A percentile compares a stretch with the other conserved stretches of the same genome.
Evolutionary conservation across 2,888 invertebrate species (phyloP).

Genomic region (Rhamnusium bicolor): DNA sequence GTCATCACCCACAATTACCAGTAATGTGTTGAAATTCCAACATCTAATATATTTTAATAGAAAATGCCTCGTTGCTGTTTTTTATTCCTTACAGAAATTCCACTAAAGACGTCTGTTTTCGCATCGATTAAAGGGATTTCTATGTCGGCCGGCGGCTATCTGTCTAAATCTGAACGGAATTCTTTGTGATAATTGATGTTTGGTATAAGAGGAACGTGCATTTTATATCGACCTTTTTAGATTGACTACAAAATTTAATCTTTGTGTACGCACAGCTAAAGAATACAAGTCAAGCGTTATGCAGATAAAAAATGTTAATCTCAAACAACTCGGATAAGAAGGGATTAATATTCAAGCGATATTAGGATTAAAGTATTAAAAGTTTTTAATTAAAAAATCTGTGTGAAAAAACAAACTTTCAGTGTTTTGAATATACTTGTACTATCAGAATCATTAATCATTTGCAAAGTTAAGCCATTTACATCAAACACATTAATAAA

Average conservation of each 20-base stretch:
- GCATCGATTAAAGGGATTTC: conserved; percentile 50
- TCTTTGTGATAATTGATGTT: conserved; percentile 54
- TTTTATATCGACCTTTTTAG: conserved; percentile 44
- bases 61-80: neutral
- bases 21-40: neutral
- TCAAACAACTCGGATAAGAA: conserved; percentile 6
- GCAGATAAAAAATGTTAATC: conserved; percentile 35
- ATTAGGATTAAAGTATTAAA: conserved; percentile 22
- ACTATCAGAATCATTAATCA: conserved; percentile 17
- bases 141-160: conserved; percentile 47
- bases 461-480: neutral
- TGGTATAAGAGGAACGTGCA: conserved; percentile 50
- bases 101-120: conserved; percentile 21
- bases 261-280: conserved; percentile 39
- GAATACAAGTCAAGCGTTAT: conserved; percentile 37
- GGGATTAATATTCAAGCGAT: conserved; percentile 21
- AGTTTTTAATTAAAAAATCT: conserved; percentile 22
- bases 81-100: neutral
- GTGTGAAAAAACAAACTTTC: conserved; percentile 3
- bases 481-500: neutral
- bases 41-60: neutral
- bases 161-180: conserved; percentile 53
- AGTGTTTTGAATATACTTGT: conserved; percentile 12
- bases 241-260: conserved; percentile 47
- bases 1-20: neutral